phyloP scores from a whole-genome alignment of 2,888 invertebrate genomes.

The Dysmachus trigonus region DNA sequence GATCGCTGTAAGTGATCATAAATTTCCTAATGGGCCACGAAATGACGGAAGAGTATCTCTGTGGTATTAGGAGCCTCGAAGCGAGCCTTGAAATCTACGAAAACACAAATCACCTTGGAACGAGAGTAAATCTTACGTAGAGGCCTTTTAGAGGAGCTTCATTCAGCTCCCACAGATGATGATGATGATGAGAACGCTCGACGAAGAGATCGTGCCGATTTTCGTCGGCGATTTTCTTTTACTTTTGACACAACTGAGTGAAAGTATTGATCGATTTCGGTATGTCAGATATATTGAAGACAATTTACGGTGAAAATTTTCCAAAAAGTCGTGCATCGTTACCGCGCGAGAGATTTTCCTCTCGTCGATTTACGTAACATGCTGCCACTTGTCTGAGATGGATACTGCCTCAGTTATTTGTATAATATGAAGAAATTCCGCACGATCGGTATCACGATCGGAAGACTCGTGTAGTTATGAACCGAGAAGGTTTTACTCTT shows the following conservation, averaged over 20 bases:
- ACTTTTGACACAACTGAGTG: conserved; percentile 39
- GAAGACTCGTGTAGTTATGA: conserved; percentile 14
- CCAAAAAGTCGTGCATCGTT: conserved; percentile 39
- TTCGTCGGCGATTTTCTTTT: conserved; percentile 18
- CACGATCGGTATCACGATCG: conserved; percentile 30
- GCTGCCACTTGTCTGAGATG: not conserved
- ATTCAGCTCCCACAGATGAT: conserved; percentile 20
- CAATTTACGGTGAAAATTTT: conserved; percentile 38
- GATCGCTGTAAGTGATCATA: conserved; percentile 47
- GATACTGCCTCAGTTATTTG: conserved; percentile 29
- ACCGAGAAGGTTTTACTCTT: not conserved
- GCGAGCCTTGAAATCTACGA: conserved; percentile 36
- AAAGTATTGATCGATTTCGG: conserved; percentile 39
- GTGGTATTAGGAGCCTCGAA: conserved; percentile 5
- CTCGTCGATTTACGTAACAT: conserved; percentile 38
- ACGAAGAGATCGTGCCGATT: conserved; percentile 41
- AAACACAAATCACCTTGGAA: conserved; percentile 49
- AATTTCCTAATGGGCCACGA: conserved; percentile 49
- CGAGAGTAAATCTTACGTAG: conserved; percentile 45
- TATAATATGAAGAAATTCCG: conserved; percentile 16
- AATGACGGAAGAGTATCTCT: conserved; percentile 47
- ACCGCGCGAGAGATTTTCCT: conserved; percentile 14
- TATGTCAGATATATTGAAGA: conserved; percentile 25
- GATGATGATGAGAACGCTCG: conserved; percentile 41
- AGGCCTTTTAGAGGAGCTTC: conserved; percentile 37